phyloP scores from a whole-genome alignment of 2,797 vertebrate species.

The Trichosurus vulpecula region DNA sequence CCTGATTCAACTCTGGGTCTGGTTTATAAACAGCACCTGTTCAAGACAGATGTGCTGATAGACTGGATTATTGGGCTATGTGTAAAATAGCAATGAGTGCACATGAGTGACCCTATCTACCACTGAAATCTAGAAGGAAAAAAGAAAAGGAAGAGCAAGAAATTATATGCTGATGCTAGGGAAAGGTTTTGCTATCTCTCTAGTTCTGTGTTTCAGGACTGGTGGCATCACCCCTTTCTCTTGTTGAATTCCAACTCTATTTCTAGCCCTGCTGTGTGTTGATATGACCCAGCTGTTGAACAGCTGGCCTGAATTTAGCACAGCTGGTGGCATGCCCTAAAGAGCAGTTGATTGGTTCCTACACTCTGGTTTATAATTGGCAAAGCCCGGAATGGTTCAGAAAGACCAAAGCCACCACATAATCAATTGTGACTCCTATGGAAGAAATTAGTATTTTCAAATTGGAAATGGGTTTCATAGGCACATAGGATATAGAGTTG shows the following conservation, averaged over 20 bases:
- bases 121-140: conserved; percentile 63
- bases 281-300: conserved; percentile 61
- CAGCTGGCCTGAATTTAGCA: conserved; percentile 61
- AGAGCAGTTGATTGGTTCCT: conserved; percentile 48
- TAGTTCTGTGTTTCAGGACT: background rate
- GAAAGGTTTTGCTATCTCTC: background rate
- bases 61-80: background rate
- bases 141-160: conserved; percentile 27
- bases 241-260: background rate
- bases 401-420: background rate
- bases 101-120: conserved; percentile 58
- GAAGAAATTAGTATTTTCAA: background rate
- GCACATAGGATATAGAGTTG: background rate
- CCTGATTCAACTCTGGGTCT: background rate
- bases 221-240: conserved; percentile 2
- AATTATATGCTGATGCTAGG: background rate
- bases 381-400: background rate
- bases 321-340: conserved; percentile 59
- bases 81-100: background rate
- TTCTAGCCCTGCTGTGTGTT: conserved; percentile 12
- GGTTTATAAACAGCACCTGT: background rate
- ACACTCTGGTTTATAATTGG: conserved; percentile 32
- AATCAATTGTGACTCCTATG: background rate
- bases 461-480: background rate
- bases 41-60: background rate